Evolutionary conservation across 2,113 vertebrate genomes (phyloP), one percentile per base, ranked within the genome.

Genomic region (Gallinago undulata): DNA sequence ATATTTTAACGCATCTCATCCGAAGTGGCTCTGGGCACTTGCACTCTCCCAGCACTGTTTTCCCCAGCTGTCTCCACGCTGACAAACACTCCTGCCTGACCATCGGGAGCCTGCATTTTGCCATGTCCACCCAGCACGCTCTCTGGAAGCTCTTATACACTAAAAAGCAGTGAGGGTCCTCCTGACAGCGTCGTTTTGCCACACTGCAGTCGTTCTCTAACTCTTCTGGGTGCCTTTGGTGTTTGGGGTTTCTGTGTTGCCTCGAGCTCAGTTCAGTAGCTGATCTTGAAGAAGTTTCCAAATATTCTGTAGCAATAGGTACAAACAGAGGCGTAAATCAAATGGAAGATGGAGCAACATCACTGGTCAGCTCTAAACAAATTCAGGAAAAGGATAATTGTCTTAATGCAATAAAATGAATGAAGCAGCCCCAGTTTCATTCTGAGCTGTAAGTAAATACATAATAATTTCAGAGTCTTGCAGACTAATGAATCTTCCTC

Each of bases 31-130:
- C 69, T 6, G 80, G 53, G 45, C 98, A 98, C 0, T 73, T 95
- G 93, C 98, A 98, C 23, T 73, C 89, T 56, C 97, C 97, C 75
- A 98, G 81, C 2, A 35, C 35, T 1, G 97, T 98, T 92, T 78
- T 91, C 31, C 68, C 97, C 62, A 98, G 87, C 2, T 90, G 82
- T 37, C 84, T 85, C 97, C 97, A 98, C 0, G 93, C 91, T 11
- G 53, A 43, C 33, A 84, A 31, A 13, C 98, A 98, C 27, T 73
- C 60, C 55, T 93, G 67, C 13, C 41, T 47, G 68, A n/a, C 75
- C 82, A 3, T 9, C 4, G 14, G 64, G 43, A 37, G 27, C 55
- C 66, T 50, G 85, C 98, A 98, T n/a, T 77, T 68, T 17, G 35
- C 74, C 9, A 50, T n/a, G 2, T 89, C 70, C 15, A 24, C 77